Evolutionary conservation across 2,113 vertebrate genomes (phyloP), one percentile per base, ranked within the genome.

Genomic region (Hemichromis elongatus): DNA sequence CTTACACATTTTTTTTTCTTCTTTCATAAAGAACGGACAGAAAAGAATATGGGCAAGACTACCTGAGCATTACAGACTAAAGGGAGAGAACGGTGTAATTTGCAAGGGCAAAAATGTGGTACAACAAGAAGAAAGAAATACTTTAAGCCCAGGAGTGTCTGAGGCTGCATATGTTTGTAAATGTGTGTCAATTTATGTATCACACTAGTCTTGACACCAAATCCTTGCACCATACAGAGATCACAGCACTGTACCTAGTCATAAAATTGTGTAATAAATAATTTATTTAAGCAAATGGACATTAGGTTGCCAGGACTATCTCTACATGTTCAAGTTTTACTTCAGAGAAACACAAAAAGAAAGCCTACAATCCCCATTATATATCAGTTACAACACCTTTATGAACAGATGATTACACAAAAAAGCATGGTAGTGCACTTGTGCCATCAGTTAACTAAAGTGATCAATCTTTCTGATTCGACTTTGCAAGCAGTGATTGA

Each of bases 91-190:
- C n/a, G 7, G 77, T 66, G 78, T 88, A 84, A 80, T 57, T 33
- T 79, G 86, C 81, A 68, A 66, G 83, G 61, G 59, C 35, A 78
- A 55, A 78, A 70, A 55, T 73, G 33, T 61, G 79, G 86, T n/a
- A 75, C 68, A 75, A 30, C 16, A 75, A n/a, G 9, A 50, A 30
- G 42, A 13, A 75, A 30, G 18, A 18, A n/a, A 50, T 9, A 92
- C 81, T 90, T 90, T 91, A 81, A 91, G 86, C 81, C 88, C 90
- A 77, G 86, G 61, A 83, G 83, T 63, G 47, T 84, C 59, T 78
- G 57, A 68, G 81, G 85, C 83, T 83, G 77, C 56, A 33, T 84
- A 35, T 78, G 12, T 77, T n/a, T 30, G 10, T 50, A 50, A 42
- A 79, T 70, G 7, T 70, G 2, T 66, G 37, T 68, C n/a, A 68